A percentile compares a stretch with the other conserved stretches of the same genome.
phyloP scores from a whole-genome alignment of 2,113 vertebrate genomes.

The Sakesphorus luctuosus region DNA sequence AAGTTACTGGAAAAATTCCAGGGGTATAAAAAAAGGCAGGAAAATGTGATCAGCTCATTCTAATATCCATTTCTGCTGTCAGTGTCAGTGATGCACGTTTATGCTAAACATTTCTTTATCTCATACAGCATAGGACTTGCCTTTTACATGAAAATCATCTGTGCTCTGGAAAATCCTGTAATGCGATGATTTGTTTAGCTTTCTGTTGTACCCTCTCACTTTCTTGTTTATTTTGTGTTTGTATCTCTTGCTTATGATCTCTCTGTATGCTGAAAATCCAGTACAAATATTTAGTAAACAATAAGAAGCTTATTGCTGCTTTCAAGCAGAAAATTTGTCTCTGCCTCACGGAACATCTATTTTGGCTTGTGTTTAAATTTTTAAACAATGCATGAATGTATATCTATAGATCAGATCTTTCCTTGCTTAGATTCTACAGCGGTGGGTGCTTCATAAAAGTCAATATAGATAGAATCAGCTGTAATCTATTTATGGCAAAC shows the following conservation, averaged over 20 bases:
- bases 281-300: constrained; percentile 62
- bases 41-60: not conserved
- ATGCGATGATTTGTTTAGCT: constrained; percentile 47
- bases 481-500: not conserved
- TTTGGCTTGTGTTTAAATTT: constrained; percentile 28
- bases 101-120: constrained; percentile 62
- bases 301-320: constrained; percentile 36
- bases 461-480: not conserved
- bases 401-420: constrained; percentile 30
- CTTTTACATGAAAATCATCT: constrained; percentile 54
- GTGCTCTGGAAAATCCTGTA: constrained; percentile 55
- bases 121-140: constrained; percentile 28
- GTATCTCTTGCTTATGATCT: constrained; percentile 56
- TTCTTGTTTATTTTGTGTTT: constrained; percentile 50
- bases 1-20: not conserved
- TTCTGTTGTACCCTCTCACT: constrained; percentile 33
- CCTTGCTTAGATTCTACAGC: not conserved
- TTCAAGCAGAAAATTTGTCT: constrained; percentile 44
- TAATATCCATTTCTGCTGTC: constrained; percentile 32
- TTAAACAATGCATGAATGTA: constrained; percentile 22
- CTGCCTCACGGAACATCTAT: not conserved
- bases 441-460: not conserved
- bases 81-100: constrained; percentile 11
- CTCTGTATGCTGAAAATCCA: constrained; percentile 45
- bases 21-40: not conserved